Percentiles rank a stretch among this genome's conserved stretches.
Evolutionary conservation across 2,888 invertebrate species (phyloP).

Genomic region (Pteria penguin): DNA sequence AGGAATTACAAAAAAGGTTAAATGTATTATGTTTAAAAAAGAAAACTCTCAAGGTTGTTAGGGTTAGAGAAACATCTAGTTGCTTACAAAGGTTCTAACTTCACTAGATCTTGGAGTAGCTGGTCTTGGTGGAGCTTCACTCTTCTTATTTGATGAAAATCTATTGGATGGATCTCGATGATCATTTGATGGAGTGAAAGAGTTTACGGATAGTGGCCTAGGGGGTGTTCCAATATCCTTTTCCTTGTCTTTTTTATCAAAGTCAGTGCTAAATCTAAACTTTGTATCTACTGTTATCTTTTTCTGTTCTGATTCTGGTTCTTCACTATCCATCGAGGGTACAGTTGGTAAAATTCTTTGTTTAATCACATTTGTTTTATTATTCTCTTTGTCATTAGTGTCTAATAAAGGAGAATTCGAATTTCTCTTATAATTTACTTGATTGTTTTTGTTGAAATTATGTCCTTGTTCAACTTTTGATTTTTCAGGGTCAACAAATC

Average conservation of each 20-base stretch:
- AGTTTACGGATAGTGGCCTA: slow-evolving; percentile 24
- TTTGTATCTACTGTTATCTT: slow-evolving; percentile 55
- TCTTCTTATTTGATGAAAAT: slow-evolving; percentile 4
- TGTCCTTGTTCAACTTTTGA: slow-evolving; percentile 13
- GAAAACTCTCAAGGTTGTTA: too few relatives aligned
- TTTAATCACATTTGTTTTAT: slow-evolving; percentile 6
- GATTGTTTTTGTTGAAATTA: slow-evolving; percentile 12
- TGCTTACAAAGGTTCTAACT: slow-evolving; percentile 23
- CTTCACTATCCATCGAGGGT: slow-evolving; percentile 4
- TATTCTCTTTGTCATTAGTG: background rate
- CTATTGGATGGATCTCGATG: background rate
- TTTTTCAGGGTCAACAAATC: slow-evolving; percentile 68
- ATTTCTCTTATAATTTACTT: background rate
- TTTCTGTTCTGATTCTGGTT: slow-evolving; percentile 42
- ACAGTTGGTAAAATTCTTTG: slow-evolving; percentile 12
- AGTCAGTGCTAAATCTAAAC: slow-evolving; percentile 53
- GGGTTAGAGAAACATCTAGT: too few relatives aligned
- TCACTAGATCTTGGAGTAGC: slow-evolving; percentile 16
- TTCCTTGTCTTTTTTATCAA: slow-evolving; percentile 33
- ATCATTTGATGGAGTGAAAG: background rate
- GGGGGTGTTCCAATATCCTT: slow-evolving; percentile 25
- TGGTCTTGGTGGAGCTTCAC: slow-evolving; percentile 1
- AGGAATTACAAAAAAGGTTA: too few relatives aligned
- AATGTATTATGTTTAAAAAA: too few relatives aligned
- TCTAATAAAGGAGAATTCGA: background rate